Conservation (phyloP, 1,140 invertebrate species). For the Capitella teleta region DNA sequence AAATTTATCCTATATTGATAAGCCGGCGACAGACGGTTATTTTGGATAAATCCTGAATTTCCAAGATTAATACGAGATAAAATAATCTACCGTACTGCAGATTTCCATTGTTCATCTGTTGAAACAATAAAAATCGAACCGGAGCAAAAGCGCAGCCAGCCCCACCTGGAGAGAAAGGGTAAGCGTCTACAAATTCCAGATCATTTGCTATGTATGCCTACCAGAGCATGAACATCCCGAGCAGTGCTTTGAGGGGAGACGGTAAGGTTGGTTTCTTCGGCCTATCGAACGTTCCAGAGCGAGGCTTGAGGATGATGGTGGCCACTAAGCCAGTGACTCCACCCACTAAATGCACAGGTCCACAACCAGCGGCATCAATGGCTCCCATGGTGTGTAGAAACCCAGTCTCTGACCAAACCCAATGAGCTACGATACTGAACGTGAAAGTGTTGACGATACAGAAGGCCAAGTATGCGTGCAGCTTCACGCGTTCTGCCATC, state of each 20-base stretch:
- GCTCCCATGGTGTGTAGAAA: conserved; percentile 12
- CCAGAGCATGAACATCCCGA: conserved; percentile 22
- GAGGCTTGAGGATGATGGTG: conserved; percentile 6
- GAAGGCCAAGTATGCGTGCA: conserved; percentile 18
- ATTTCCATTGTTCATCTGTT: not conserved
- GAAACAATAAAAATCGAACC: not conserved
- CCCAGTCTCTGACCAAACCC: conserved; percentile 14
- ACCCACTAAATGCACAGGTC: conserved; percentile 8
- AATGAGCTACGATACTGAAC: conserved; percentile 22
- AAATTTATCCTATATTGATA: too few relatives aligned
- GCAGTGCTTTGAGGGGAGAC: conserved; percentile 24
- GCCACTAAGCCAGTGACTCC: conserved; percentile 9
- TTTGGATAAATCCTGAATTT: too few relatives aligned
- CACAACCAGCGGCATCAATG: conserved; percentile 14
- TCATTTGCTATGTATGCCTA: too few relatives aligned
- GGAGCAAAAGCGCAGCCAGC: not conserved
- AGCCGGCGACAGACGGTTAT: too few relatives aligned
- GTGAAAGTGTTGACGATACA: conserved; percentile 18
- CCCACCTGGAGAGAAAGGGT: not conserved
- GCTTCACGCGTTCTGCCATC: conserved; percentile 23
- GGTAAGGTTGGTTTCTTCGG: conserved; percentile 8
- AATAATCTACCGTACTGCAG: too few relatives aligned
- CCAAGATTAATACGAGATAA: too few relatives aligned
- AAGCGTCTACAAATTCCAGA: too few relatives aligned
- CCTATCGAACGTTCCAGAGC: conserved; percentile 4